A percentile compares a stretch with the other conserved stretches of the same genome.
These are phyloP conservation scores for Gallinago media DNA, from an alignment of 2,113 vertebrate species.

Conservation along the genomic window DNA sequence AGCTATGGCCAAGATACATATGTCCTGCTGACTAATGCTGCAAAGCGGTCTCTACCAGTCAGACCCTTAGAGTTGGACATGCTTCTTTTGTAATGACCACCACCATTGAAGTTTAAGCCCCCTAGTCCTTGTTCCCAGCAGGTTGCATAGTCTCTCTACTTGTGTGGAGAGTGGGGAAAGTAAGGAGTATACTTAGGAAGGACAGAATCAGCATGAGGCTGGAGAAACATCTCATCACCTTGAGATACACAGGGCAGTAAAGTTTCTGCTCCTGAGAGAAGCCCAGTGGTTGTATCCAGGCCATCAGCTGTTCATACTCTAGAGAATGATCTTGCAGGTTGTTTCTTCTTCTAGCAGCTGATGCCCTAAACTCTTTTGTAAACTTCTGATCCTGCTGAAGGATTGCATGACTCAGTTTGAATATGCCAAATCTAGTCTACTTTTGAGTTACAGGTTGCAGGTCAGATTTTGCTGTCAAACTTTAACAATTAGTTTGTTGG, in stretches of 20 bases:
- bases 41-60: background rate
- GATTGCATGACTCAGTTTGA: background rate
- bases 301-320: background rate
- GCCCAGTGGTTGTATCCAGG: background rate
- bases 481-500: background rate
- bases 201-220: background rate
- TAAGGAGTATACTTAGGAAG: too few species aligned
- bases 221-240: background rate
- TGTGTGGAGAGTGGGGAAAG: background rate
- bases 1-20: background rate
- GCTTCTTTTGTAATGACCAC: background rate
- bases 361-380: background rate
- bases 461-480: background rate
- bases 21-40: background rate
- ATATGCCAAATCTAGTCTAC: background rate
- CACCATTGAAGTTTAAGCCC: background rate
- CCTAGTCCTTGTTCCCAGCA: background rate
- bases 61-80: fast-evolving
- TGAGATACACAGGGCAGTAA: background rate
- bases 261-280: background rate
- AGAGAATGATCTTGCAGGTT: background rate
- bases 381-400: background rate
- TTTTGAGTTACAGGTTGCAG: background rate
- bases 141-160: background rate
- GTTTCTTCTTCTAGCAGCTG: background rate